Evolutionary conservation across 2,888 invertebrate species (phyloP).

Genomic region (Oxycera nigricornis): DNA sequence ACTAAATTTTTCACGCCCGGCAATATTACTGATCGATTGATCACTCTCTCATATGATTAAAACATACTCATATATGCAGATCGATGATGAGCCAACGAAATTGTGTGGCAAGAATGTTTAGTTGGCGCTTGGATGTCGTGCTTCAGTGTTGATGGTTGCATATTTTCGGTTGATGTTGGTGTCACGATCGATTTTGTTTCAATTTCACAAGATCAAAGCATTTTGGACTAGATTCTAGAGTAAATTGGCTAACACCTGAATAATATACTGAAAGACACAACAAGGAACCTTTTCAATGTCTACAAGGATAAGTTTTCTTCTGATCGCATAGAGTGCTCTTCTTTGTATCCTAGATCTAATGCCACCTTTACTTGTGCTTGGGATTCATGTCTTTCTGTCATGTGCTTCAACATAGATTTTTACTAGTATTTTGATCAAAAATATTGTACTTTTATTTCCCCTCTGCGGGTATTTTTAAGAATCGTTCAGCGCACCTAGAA

Average conservation of each 20-base stretch:
- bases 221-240: conserved; percentile 27
- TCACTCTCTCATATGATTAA: conserved; percentile 25
- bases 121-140: neutral
- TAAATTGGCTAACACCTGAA: conserved; percentile 25
- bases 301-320: no score
- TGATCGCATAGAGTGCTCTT: no score
- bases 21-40: conserved; percentile 19
- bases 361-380: no score
- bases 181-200: conserved; percentile 30
- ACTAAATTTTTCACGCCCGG: conserved; percentile 21
- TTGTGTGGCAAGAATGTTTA: neutral
- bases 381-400: no score
- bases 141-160: neutral
- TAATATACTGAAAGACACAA: no score
- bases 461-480: no score
- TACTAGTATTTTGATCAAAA: no score
- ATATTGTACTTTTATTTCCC: no score
- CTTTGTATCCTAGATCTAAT: no score
- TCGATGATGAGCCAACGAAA: neutral
- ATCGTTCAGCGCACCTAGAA: no score
- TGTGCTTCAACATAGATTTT: no score
- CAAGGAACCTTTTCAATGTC: no score
- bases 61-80: neutral
- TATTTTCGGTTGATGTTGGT: conserved; percentile 17
- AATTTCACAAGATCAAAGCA: conserved; percentile 30